Evolutionary conservation across 2,888 invertebrate genomes (phyloP), one percentile per base, ranked within the genome.

Genomic region (Nemotelus nigrinus): DNA sequence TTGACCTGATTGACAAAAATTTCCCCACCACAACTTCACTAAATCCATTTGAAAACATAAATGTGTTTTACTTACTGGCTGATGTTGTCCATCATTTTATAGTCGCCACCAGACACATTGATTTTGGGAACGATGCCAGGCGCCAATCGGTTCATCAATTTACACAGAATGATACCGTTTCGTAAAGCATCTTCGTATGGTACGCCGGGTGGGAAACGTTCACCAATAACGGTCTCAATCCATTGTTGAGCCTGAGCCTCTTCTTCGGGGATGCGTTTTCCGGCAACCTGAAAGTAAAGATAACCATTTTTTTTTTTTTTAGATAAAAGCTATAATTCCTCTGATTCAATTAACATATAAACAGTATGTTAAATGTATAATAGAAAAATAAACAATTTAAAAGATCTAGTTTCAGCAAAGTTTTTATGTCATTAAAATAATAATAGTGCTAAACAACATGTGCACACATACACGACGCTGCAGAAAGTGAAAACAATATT

Each of bases 61-160:
- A 10, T 45, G 3, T 55, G 39, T 2, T 70, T 8, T 57, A 91
- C 93, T 90, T 86, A 98, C 94, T 94, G 94, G 87, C 91, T 94
- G 79, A 97, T 93, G 85, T 98, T 98, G 85, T 98, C 97, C 97
- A 98, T 97, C 90, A 95, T 93, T 85, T 97, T 97, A 89, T 98
- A 98, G 84, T 97, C 96, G 3, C 96, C 96, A 5, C 94, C 94
- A 1, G 92, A 91, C 45, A 92, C 89, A 87, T 96, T 96, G 84
- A 97, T 92, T 86, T 94, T 96, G 81, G 92, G 89, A 83, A 97
- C 92, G 83, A 93, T 90, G 74, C 96, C 97, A 0, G 97, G 96
- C 83, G 92, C 90, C 25, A 98, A 89, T 82, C 93, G 91, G 89
- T 97, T 97, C 92, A 97, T 97, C 82, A 97, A 88, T 84, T 93